phyloP scores from a whole-genome alignment of 2,797 vertebrate species.

The Rhinichthys osculus region DNA sequence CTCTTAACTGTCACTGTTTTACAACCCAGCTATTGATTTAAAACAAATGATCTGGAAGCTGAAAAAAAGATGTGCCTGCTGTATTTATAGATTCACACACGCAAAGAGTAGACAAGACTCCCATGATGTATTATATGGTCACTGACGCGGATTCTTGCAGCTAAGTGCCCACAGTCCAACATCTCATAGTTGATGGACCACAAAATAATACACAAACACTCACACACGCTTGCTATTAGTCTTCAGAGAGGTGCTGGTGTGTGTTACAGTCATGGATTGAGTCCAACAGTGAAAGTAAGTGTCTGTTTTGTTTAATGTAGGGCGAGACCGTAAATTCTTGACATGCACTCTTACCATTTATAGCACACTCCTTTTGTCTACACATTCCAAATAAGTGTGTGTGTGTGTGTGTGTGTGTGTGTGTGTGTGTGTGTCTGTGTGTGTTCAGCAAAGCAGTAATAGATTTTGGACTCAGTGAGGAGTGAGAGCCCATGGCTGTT shows the following conservation, averaged over 20 bases:
- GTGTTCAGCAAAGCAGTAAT: constrained; percentile 38
- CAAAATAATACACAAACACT: constrained; percentile 40
- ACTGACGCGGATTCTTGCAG: constrained; percentile 8
- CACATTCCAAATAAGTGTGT: constrained; percentile 20
- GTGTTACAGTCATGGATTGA: constrained; percentile 30
- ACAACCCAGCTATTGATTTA: constrained; percentile 44
- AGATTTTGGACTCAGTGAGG: constrained; percentile 54
- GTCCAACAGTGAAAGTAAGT: constrained; percentile 36
- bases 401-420: constrained; percentile 19
- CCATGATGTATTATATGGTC: constrained; percentile 31
- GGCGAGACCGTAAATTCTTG: constrained; percentile 28
- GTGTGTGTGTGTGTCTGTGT: background rate
- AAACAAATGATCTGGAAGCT: constrained; percentile 35
- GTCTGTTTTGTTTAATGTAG: constrained; percentile 48
- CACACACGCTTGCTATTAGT: constrained; percentile 30
- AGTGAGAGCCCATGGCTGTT: constrained; percentile 55
- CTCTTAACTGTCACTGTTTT: constrained; percentile 34
- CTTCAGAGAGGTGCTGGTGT: constrained; percentile 38
- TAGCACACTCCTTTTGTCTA: constrained; percentile 45
- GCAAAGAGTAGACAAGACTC: constrained; percentile 16
- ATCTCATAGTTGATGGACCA: constrained; percentile 15
- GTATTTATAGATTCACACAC: constrained; percentile 51
- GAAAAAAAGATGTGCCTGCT: constrained; percentile 20
- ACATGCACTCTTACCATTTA: constrained; percentile 38
- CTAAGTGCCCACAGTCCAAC: constrained; percentile 19